phyloP scores from a whole-genome alignment of 2,113 vertebrate species.

The Takifugu flavidus region DNA sequence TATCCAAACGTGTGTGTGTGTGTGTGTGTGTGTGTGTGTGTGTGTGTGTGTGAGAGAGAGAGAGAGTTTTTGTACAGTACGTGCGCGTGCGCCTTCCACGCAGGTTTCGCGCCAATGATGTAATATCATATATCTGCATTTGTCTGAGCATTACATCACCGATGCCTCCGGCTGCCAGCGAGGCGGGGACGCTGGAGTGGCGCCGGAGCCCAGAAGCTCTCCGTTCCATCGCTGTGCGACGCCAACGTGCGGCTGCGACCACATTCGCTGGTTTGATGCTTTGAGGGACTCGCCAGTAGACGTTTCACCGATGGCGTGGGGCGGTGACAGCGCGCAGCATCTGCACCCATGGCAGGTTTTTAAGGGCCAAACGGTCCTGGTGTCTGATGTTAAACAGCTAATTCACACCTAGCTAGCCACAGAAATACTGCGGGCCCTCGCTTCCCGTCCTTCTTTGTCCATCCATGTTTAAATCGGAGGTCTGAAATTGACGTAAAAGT shows the following conservation, averaged over 20 bases:
- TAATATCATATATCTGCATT: slow-evolving; percentile 60
- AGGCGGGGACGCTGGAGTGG: neutral
- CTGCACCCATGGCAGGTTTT: too few relatives aligned
- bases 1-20: slow-evolving; percentile 48
- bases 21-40: slow-evolving; percentile 33
- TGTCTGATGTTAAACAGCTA: too few relatives aligned
- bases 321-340: too few relatives aligned
- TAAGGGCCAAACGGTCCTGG: too few relatives aligned
- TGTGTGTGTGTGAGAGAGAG: slow-evolving; percentile 29
- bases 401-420: too few relatives aligned
- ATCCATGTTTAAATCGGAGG: too few relatives aligned
- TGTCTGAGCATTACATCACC: slow-evolving; percentile 69
- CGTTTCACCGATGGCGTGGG: too few relatives aligned
- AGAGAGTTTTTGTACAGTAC: slow-evolving; percentile 10
- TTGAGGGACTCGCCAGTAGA: too few relatives aligned
- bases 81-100: slow-evolving; percentile 16
- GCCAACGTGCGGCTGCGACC: neutral
- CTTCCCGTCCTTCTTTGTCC: too few relatives aligned
- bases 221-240: neutral
- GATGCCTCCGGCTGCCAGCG: slow-evolving; percentile 12
- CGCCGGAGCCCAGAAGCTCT: slow-evolving; percentile 7
- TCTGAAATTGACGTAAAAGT: too few relatives aligned
- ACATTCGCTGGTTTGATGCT: too few relatives aligned
- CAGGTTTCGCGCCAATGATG: slow-evolving; percentile 60
- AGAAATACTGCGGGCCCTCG: too few relatives aligned